Conservation (phyloP, 1,140 invertebrate genomes). For the Hyles vespertilio region DNA sequence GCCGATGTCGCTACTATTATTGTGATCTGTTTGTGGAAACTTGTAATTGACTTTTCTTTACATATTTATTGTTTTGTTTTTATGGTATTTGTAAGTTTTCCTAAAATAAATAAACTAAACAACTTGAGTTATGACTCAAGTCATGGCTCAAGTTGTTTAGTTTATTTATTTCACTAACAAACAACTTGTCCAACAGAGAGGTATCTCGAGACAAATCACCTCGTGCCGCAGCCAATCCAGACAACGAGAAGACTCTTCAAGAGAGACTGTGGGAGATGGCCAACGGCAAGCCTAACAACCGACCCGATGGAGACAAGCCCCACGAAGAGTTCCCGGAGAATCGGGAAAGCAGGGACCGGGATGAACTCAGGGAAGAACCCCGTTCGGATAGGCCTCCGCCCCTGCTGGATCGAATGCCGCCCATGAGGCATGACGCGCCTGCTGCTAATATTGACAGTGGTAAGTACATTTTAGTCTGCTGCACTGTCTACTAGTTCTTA, state of each 20-base stretch:
- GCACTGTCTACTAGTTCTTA: no score
- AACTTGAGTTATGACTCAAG: no score
- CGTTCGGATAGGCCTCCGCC: constrained; percentile 12
- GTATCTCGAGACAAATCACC: constrained; percentile 18
- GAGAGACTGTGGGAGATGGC: constrained; percentile 74
- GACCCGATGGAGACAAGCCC: constrained; percentile 11
- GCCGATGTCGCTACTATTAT: no score
- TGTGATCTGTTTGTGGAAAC: no score
- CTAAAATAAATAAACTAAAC: no score
- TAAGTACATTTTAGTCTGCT: constrained; percentile 10
- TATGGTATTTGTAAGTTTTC: no score
- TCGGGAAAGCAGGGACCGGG: background rate
- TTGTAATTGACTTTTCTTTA: no score
- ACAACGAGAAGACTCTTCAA: constrained; percentile 60
- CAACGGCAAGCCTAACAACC: constrained; percentile 49
- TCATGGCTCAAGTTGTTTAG: no score
- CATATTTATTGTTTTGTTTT: no score
- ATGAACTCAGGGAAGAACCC: constrained; percentile 5
- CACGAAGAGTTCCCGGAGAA: background rate
- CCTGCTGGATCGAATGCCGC: constrained; percentile 13
- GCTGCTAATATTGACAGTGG: constrained; percentile 18
- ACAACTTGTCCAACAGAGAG: constrained; percentile 22
- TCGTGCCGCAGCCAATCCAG: background rate
- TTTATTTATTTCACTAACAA: background rate
- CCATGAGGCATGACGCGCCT: constrained; percentile 8